Conservation (phyloP, 1,140 invertebrate species). For the Subanguina moxae region DNA sequence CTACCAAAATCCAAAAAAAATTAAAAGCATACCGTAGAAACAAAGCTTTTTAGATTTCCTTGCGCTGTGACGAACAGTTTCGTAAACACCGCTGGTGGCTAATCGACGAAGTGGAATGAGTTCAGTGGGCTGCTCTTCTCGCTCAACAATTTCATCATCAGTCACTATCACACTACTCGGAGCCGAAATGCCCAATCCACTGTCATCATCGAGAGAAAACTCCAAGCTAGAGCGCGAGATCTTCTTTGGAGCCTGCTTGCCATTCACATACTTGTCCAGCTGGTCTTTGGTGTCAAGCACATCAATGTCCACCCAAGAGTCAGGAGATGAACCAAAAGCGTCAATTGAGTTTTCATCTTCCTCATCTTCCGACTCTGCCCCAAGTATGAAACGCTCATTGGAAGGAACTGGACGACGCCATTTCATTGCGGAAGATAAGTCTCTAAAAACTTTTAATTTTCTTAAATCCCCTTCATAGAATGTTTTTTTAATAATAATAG, state of each 20-base stretch:
- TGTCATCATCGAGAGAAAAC: constrained; percentile 13
- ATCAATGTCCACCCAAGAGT: no score
- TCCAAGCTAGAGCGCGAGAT: background rate
- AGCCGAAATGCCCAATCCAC: constrained; percentile 8
- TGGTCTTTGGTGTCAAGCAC: no score
- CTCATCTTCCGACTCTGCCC: no score
- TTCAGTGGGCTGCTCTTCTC: constrained; percentile 1
- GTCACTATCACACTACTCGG: background rate
- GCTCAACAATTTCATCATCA: constrained; percentile 7
- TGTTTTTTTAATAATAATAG: no score
- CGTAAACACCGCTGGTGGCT: no score
- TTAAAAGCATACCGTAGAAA: constrained; percentile 2
- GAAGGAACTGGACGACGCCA: no score
- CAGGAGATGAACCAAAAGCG: no score
- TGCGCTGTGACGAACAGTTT: background rate
- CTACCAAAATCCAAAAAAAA: background rate
- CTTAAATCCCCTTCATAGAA: no score
- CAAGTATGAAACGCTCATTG: no score
- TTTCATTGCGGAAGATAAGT: no score
- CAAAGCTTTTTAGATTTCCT: background rate
- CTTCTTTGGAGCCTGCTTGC: background rate
- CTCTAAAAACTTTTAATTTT: no score
- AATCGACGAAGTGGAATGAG: background rate
- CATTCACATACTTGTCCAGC: background rate
- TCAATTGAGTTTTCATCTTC: no score